Conservation (phyloP, 2,797 vertebrate species). For the Sebastes minor region DNA sequence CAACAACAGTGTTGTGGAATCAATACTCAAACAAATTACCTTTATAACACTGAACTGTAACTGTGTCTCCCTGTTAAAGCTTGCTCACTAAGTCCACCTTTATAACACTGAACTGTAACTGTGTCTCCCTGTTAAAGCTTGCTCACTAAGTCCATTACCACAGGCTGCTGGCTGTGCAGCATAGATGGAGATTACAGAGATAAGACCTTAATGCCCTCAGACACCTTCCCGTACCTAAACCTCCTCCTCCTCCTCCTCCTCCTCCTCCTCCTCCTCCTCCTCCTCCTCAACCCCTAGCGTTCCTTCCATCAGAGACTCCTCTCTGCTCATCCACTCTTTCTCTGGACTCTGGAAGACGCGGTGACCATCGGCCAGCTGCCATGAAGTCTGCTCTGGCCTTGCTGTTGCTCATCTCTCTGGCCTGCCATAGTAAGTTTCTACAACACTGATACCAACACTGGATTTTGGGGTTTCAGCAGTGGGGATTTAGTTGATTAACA, state of each 20-base stretch:
- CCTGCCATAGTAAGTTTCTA: slow-evolving; percentile 79
- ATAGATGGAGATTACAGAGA: slow-evolving; percentile 76
- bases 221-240: slow-evolving; percentile 49
- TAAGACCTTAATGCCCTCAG: slow-evolving; percentile 77
- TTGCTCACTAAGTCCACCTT: slow-evolving; percentile 57
- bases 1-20: neutral
- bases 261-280: neutral
- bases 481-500: neutral
- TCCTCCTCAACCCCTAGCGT: neutral
- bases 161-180: slow-evolving; percentile 73
- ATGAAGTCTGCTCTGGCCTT: slow-evolving; percentile 78
- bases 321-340: slow-evolving; percentile 38
- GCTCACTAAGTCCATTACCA: slow-evolving; percentile 71
- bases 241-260: neutral
- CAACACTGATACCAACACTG: neutral
- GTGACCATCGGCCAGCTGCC: slow-evolving; percentile 32
- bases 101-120: neutral
- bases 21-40: neutral
- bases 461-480: neutral
- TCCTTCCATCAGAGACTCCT: slow-evolving; percentile 25
- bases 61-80: slow-evolving; percentile 42
- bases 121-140: slow-evolving; percentile 45
- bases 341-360: slow-evolving; percentile 38
- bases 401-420: slow-evolving; percentile 74
- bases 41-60: neutral